Evolutionary conservation across 2,888 invertebrate genomes (phyloP), one percentile per base, ranked within the genome.

Genomic region (Malthinus seriepunctatus): DNA sequence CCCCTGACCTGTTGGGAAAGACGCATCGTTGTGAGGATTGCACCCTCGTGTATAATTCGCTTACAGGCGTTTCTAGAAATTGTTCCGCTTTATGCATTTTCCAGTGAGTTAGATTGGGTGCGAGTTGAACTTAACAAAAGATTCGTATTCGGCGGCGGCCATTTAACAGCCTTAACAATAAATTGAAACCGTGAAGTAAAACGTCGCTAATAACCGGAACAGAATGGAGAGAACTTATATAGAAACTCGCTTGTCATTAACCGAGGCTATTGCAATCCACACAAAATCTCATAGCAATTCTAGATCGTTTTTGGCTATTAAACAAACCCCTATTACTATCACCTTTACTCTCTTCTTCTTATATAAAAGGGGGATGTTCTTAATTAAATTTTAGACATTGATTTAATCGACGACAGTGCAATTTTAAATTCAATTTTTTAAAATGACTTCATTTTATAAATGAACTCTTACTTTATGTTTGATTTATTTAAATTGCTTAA

Each of bases 81-180:
- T 69, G 69, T 69, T 69, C 67, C 69, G 67, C 67, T 67, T 69
- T 67, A 68, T 67, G 67, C 67, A 67, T 67, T 68, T 69, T 69
- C 65, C 67, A 63, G 63, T 62, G 65, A 55, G 66, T 63, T 64
- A 64, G 67, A 65, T 67, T 64, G 67, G 66, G 63, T 57, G 59
- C 58, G 58, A 63, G 58, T 60, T 62, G 50, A 60, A 60, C 66
- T 64, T 62, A 61, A 67, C 64, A 66, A 65, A 65, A 66, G 62
- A 66, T 39, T 51, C 53, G 56, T 49, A 53, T 52, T 49, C 58
- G 23, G 23, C 23, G 23, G 23, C 23, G 52, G 56, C 61, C 60
- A 52, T 57, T 57, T 58, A 23, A 54, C 58, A 59, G 62, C 58
- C 63, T 52, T 58, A 56, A 63, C 60, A 66, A 67, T 66, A 66